A percentile compares a stretch with the other conserved stretches of the same genome.
Evolutionary conservation across 1,140 invertebrate genomes (phyloP).

Genomic region (Apis dorsata): DNA sequence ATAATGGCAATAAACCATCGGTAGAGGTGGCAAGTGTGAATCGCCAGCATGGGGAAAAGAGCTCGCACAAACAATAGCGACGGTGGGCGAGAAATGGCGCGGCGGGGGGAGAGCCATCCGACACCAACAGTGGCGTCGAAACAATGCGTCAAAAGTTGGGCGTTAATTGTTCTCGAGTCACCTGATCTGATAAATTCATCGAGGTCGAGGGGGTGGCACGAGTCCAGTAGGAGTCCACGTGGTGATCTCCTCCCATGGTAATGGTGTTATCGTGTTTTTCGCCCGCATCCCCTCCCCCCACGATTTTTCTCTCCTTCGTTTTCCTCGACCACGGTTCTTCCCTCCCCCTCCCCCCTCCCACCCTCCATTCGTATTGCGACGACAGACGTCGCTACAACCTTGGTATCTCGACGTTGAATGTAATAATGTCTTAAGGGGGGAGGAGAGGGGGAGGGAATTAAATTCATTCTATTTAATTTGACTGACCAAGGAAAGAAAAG

Average conservation of each 20-base stretch:
- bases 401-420: constrained; percentile 45
- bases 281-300: constrained; percentile 2
- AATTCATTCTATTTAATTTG: constrained; percentile 65
- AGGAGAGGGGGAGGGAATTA: constrained; percentile 55
- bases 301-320: constrained; percentile 24
- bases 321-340: no score
- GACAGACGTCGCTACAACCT: constrained; percentile 50
- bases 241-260: constrained; percentile 16
- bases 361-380: constrained; percentile 34
- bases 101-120: neutral
- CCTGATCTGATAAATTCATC: constrained; percentile 65
- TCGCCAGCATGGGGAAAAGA: constrained; percentile 23
- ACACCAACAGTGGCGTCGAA: constrained; percentile 33
- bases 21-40: constrained; percentile 16
- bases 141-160: constrained; percentile 67
- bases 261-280: constrained; percentile 67
- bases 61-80: constrained; percentile 40
- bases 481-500: constrained; percentile 34
- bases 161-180: constrained; percentile 68
- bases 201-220: constrained; percentile 32
- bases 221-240: no score
- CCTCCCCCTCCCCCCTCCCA: neutral
- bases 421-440: constrained; percentile 51
- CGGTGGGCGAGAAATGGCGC: neutral
- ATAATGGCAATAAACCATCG: neutral